Percentiles rank a stretch among this genome's conserved stretches.
These are phyloP conservation scores for Percina caprodes DNA, from an alignment of 2,113 vertebrate genomes.

Conservation along the genomic window DNA sequence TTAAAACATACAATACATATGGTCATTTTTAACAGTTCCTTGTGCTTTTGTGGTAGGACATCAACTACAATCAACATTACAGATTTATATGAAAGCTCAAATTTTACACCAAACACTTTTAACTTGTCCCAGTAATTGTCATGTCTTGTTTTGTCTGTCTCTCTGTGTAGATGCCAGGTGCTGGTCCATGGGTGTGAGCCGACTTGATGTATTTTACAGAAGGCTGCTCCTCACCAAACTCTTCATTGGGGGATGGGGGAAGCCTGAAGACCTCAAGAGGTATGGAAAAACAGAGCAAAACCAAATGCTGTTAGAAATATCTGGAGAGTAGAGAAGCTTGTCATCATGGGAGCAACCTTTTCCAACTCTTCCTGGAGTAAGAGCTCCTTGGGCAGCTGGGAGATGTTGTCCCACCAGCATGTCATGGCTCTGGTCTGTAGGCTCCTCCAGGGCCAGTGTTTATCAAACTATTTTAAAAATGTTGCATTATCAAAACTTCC, in stretches of 20 bases:
- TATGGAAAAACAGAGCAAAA: background rate
- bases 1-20: too few species aligned
- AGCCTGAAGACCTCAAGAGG: constrained; percentile 96
- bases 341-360: background rate
- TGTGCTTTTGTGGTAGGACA: too few species aligned
- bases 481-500: too few species aligned
- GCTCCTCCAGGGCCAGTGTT: too few species aligned
- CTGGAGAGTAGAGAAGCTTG: background rate
- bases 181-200: constrained; percentile 94
- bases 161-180: constrained; percentile 62
- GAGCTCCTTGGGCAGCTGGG: background rate
- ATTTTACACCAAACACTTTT: too few species aligned
- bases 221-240: constrained; percentile 96
- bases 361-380: background rate
- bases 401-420: background rate
- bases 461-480: too few species aligned
- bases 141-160: background rate
- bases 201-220: constrained; percentile 94
- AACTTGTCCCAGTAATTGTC: too few species aligned
- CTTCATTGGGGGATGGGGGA: constrained; percentile 98
- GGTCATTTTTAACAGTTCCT: too few species aligned
- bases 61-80: too few species aligned
- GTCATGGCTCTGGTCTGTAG: background rate
- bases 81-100: too few species aligned
- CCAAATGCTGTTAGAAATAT: background rate